Evolutionary conservation across 1,140 invertebrate species (phyloP), one percentile per base, ranked within the genome.

Genomic region (Cepaea nemoralis): DNA sequence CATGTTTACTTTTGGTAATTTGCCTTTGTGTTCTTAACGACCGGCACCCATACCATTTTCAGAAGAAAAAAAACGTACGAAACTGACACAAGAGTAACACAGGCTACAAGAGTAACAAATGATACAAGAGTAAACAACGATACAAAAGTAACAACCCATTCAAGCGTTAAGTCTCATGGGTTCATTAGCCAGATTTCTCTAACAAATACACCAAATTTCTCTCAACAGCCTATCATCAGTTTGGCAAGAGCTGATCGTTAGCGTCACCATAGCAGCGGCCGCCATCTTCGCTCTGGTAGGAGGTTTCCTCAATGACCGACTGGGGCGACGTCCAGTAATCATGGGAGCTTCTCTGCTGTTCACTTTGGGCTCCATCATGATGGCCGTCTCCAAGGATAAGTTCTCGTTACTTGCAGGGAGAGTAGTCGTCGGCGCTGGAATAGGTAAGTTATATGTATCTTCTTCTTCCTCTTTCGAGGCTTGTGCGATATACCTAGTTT

Each of bases 401-500:
- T 91, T 90, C 45, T 87, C 92, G 40, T 90, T 94, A 3, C 86
- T 94, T 5, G 86, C 91, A 71, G 94, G 94, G 19, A 85, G 94
- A 77, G 88, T 94, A n/a, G 90, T 94, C 50, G 91, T 94, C 3
- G 94, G 94, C 22, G 87, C 93, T 59, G 94, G 92, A 45, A 94
- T 94, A 82, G 94, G 94, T 94, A 85, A 91, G 92, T 89, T 69
- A n/a, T n/a, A n/a, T n/a, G n/a, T n/a, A n/a, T n/a, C n/a, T n/a
- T n/a, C n/a, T n/a, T n/a, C n/a, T n/a, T n/a, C n/a, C n/a, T n/a
- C n/a, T n/a, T n/a, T n/a, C n/a, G n/a, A n/a, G n/a, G n/a, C n/a
- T n/a, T n/a, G n/a, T n/a, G n/a, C n/a, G n/a, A n/a, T n/a, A n/a
- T n/a, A n/a, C n/a, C n/a, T n/a, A n/a, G n/a, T n/a, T n/a, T n/a